phyloP scores from a whole-genome alignment of 2,888 invertebrate species.

The Torymus auratus region DNA sequence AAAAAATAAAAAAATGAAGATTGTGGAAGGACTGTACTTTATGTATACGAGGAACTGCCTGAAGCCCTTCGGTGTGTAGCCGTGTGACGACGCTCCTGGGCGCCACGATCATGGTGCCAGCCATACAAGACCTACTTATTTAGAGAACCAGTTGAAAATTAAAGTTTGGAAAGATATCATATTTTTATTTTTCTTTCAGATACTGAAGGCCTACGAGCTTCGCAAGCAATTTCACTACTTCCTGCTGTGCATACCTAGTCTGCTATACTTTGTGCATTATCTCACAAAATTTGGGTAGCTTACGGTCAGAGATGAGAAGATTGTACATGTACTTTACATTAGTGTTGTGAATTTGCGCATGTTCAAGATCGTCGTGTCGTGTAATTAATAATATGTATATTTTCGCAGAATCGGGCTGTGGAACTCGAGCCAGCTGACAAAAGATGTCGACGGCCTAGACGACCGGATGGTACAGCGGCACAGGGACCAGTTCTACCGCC shows the following conservation, averaged over 20 bases:
- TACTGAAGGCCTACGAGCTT: constrained; percentile 15
- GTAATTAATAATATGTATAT: neutral
- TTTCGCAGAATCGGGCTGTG: neutral
- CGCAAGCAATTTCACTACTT: constrained; percentile 11
- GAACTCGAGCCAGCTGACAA: neutral
- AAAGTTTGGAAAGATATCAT: too few species aligned
- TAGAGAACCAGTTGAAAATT: too few species aligned
- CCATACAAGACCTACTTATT: neutral
- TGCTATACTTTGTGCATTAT: constrained; percentile 19
- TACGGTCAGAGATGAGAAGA: neutral
- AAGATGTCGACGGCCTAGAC: too few species aligned
- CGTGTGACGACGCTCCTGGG: neutral
- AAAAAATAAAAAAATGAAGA: neutral
- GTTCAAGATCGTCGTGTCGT: constrained; percentile 35
- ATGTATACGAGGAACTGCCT: neutral
- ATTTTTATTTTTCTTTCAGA: neutral
- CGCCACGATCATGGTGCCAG: neutral
- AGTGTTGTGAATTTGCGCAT: constrained; percentile 2
- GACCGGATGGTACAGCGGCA: neutral
- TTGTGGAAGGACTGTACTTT: constrained; percentile 8
- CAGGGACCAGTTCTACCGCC: neutral
- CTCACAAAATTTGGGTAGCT: neutral
- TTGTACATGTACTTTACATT: neutral
- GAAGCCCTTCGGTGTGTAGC: constrained; percentile 22
- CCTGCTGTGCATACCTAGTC: neutral